Evolutionary conservation across 1,140 invertebrate genomes (phyloP).

Genomic region (Magallana ariakensis): DNA sequence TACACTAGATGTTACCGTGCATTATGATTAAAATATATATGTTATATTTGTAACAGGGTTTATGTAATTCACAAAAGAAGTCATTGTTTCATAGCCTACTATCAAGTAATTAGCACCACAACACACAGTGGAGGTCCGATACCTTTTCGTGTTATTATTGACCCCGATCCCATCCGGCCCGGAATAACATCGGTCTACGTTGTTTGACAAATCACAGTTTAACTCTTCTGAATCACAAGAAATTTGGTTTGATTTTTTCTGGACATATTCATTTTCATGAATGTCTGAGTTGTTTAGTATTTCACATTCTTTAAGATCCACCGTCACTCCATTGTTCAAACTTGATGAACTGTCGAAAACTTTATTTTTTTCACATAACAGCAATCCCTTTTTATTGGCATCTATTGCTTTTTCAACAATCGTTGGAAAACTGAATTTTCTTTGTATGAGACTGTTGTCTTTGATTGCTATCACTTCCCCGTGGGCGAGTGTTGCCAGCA

Average conservation of each 20-base stretch:
- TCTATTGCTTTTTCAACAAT: slow-evolving; percentile 23
- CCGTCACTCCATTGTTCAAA: not conserved
- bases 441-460: not conserved
- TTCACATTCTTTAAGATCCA: not conserved
- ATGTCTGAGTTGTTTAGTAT: not conserved
- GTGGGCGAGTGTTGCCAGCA: slow-evolving; percentile 3
- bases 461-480: slow-evolving; percentile 24
- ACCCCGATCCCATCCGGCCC: not conserved
- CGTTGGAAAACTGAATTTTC: slow-evolving; percentile 28
- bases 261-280: not conserved
- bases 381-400: slow-evolving; percentile 3
- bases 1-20: no score
- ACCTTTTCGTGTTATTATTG: not conserved
- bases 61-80: no score
- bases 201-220: not conserved
- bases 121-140: not conserved
- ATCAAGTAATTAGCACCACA: no score
- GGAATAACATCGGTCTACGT: not conserved
- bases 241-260: not conserved
- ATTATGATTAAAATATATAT: no score
- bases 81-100: no score
- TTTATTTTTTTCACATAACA: not conserved
- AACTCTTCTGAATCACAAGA: no score
- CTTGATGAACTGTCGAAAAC: not conserved
- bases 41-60: no score